These are phyloP conservation scores for Linnaemya vulpina DNA, from an alignment of 2,888 invertebrate species.

Conservation along the genomic window DNA sequence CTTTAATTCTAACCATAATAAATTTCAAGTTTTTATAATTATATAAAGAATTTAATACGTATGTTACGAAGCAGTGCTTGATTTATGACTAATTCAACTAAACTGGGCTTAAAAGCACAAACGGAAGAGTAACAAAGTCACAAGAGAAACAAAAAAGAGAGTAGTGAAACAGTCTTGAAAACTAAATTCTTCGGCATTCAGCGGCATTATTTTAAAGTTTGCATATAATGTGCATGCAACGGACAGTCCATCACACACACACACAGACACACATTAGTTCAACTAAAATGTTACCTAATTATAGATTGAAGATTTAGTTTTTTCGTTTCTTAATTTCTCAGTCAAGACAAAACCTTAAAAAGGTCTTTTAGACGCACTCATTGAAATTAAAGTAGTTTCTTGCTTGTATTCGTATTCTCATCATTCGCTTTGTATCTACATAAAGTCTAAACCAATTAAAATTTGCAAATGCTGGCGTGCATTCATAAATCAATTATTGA, in stretches of 20 bases:
- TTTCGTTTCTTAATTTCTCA: background rate
- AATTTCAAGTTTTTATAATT: conserved; percentile 69
- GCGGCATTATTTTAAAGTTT: conserved; percentile 41
- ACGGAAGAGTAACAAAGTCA: background rate
- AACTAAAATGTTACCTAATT: conserved; percentile 69
- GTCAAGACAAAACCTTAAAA: conserved; percentile 41
- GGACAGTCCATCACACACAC: conserved; percentile 23
- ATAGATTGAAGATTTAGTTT: conserved; percentile 35
- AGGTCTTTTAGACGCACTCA: conserved; percentile 47
- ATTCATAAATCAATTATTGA: conserved; percentile 76
- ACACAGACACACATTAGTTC: conserved; percentile 19
- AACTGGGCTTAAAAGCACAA: conserved; percentile 28
- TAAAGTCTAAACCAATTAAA: conserved; percentile 72
- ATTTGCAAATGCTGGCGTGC: conserved; percentile 73
- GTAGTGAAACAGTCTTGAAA: conserved; percentile 32
- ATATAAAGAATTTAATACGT: conserved; percentile 61
- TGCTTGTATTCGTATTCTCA: conserved; percentile 40
- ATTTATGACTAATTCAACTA: conserved; percentile 67
- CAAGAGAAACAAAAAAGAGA: background rate
- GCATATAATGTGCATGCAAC: conserved; percentile 49
- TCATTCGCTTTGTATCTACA: conserved; percentile 63
- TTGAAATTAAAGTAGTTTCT: conserved; percentile 54
- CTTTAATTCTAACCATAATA: conserved; percentile 55
- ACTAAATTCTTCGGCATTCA: conserved; percentile 16
- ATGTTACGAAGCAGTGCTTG: conserved; percentile 54